Evolutionary conservation across 2,888 invertebrate genomes (phyloP).

Genomic region (Eupithecia abbreviata): DNA sequence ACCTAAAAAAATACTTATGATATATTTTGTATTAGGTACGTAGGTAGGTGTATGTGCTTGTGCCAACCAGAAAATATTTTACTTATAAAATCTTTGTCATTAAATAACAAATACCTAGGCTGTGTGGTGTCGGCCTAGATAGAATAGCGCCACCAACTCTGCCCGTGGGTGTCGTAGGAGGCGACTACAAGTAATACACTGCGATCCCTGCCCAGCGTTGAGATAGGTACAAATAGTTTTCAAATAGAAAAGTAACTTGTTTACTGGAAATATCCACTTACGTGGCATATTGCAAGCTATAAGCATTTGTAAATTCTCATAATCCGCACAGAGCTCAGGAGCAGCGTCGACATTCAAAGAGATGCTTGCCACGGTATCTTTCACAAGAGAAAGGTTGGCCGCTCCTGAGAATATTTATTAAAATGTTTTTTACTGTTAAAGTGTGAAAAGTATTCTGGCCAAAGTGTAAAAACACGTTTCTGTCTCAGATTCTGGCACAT

Average conservation of each 20-base stretch:
- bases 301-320: slow-evolving; percentile 28
- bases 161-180: too few relatives aligned
- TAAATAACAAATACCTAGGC: background rate
- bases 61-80: background rate
- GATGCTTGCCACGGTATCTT: slow-evolving; percentile 40
- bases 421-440: too few relatives aligned
- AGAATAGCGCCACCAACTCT: too few relatives aligned
- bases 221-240: background rate
- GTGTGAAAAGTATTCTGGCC: too few relatives aligned
- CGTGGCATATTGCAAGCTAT: slow-evolving; percentile 38
- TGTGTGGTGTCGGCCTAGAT: too few relatives aligned
- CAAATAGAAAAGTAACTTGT: background rate
- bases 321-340: slow-evolving; percentile 8
- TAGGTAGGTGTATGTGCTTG: background rate
- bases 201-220: too few relatives aligned
- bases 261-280: background rate
- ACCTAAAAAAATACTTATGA: background rate
- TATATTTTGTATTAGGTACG: background rate
- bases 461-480: too few relatives aligned
- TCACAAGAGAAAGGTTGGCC: slow-evolving; percentile 10
- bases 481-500: too few relatives aligned
- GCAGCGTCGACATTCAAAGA: slow-evolving; percentile 20
- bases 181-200: too few relatives aligned
- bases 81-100: background rate
- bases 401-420: slow-evolving; percentile 29